These are phyloP conservation scores for Drosophila vallismaia DNA, from an alignment of 2,888 invertebrate genomes.

Conservation along the genomic window DNA sequence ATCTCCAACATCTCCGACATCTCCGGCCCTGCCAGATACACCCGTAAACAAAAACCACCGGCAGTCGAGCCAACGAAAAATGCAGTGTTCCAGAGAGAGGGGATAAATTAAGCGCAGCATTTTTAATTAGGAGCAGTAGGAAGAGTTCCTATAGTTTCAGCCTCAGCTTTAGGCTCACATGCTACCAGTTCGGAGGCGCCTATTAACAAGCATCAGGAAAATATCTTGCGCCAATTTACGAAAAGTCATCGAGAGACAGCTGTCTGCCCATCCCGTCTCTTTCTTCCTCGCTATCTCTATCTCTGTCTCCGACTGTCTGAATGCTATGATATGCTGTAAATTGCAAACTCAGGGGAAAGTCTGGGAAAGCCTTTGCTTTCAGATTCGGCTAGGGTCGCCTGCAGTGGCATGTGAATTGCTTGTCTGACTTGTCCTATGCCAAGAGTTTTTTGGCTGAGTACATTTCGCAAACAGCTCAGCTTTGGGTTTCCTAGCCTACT, in stretches of 20 bases:
- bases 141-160: neutral
- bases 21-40: constrained; percentile 51
- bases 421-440: constrained; percentile 62
- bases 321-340: constrained; percentile 70
- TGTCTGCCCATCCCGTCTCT: constrained; percentile 6
- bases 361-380: neutral
- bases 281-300: neutral
- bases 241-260: constrained; percentile 31
- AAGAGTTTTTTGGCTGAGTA: constrained; percentile 42
- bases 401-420: constrained; percentile 70
- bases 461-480: constrained; percentile 45
- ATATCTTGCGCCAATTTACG: constrained; percentile 50
- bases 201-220: constrained; percentile 47
- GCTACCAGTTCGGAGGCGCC: constrained; percentile 16
- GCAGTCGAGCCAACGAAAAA: neutral
- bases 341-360: constrained; percentile 42
- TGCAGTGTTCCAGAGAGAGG: neutral
- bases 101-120: constrained; percentile 48
- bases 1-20: neutral
- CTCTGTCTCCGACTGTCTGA: constrained; percentile 17
- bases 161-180: constrained; percentile 19
- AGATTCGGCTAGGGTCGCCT: constrained; percentile 38
- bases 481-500: constrained; percentile 23
- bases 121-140: constrained; percentile 61
- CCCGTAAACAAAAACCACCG: constrained; percentile 14